Conservation (phyloP, 2,797 vertebrate species). For the Setipinna tenuifilis region DNA sequence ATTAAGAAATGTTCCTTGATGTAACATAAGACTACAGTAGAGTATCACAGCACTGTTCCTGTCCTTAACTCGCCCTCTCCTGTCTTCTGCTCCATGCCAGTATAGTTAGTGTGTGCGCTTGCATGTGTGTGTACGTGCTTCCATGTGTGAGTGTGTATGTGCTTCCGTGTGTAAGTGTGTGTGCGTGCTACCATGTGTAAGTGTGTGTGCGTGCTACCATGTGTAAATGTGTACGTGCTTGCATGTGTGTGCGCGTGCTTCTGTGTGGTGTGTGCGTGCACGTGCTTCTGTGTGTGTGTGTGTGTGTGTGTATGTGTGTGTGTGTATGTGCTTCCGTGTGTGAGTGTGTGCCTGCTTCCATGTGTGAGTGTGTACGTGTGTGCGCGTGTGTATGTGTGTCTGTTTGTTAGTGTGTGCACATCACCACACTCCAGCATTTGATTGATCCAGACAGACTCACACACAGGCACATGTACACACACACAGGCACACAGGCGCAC, state of each 20-base stretch:
- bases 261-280: background rate
- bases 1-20: background rate
- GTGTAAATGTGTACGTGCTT: too few relatives aligned
- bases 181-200: too few relatives aligned
- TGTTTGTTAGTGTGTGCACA: background rate
- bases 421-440: background rate
- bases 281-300: too few relatives aligned
- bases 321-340: background rate
- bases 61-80: too few relatives aligned
- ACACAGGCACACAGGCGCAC: constrained; percentile 1
- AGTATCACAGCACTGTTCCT: too few relatives aligned
- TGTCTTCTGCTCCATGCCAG: too few relatives aligned
- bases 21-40: background rate
- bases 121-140: background rate
- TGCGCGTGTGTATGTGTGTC: too few relatives aligned
- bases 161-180: background rate
- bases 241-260: background rate
- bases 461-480: background rate
- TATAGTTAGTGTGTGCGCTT: background rate
- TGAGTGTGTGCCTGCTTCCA: background rate
- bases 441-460: background rate
- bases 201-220: too few relatives aligned
- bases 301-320: background rate
- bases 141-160: too few relatives aligned
- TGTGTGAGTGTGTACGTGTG: too few relatives aligned